Conservation (phyloP, 2,888 invertebrate species). For the Empis livida region DNA sequence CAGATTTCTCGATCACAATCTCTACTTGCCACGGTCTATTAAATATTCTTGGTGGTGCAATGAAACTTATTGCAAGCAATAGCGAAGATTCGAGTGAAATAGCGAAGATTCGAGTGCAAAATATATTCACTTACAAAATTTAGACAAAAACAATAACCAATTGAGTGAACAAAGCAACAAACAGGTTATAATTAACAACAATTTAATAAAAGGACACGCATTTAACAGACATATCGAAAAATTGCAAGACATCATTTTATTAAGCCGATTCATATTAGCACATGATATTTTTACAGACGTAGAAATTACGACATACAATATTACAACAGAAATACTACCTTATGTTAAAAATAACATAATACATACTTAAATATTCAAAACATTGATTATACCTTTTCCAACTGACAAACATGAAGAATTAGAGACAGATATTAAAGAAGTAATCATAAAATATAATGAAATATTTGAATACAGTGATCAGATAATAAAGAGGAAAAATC, state of each 20-base stretch:
- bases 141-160: no score
- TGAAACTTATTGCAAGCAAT: background rate
- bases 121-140: background rate
- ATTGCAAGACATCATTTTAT: background rate
- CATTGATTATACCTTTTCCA: background rate
- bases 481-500: background rate
- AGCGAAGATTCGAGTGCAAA: no score
- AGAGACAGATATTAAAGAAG: background rate
- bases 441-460: background rate
- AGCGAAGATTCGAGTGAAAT: background rate
- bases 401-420: background rate
- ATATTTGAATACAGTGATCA: background rate
- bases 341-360: background rate
- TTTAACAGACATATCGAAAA: conserved; percentile 1
- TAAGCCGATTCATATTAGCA: background rate
- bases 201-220: background rate
- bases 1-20: no score
- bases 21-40: no score
- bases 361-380: background rate
- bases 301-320: background rate
- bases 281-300: background rate
- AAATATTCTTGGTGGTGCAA: no score
- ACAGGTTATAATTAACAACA: conserved; percentile 1
- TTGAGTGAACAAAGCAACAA: background rate
- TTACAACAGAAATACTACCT: background rate